Evolutionary conservation across 1,140 invertebrate genomes (phyloP).

Genomic region (Meloidogyne hapla): DNA sequence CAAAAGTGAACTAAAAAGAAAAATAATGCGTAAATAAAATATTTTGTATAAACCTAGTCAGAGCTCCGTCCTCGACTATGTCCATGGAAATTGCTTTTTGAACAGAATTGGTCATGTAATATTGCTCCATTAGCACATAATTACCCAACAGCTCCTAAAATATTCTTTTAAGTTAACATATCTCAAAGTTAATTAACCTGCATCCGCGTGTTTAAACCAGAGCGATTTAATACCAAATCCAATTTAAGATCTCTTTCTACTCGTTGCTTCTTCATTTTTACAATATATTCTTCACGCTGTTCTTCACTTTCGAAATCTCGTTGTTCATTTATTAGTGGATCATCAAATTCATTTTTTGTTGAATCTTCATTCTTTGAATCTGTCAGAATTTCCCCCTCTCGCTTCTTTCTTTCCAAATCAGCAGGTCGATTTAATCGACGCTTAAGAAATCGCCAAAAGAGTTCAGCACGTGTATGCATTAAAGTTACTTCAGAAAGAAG

Average conservation of each 20-base stretch:
- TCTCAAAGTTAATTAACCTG: constrained; percentile 29
- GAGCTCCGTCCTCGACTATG: constrained; percentile 71
- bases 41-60: constrained; percentile 68
- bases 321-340: constrained; percentile 15
- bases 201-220: constrained; percentile 46
- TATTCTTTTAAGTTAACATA: background rate
- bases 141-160: constrained; percentile 81
- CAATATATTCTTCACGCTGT: constrained; percentile 32
- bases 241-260: constrained; percentile 72
- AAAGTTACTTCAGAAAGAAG: constrained; percentile 85
- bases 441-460: constrained; percentile 85
- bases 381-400: background rate
- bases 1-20: constrained; percentile 75
- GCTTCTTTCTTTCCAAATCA: background rate
- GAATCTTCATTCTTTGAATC: background rate
- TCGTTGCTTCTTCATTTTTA: constrained; percentile 65
- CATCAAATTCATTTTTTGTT: background rate
- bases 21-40: background rate
- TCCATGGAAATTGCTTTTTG: constrained; percentile 89
- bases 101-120: constrained; percentile 92
- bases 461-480: constrained; percentile 82
- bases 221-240: constrained; percentile 47
- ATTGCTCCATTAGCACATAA: constrained; percentile 89
- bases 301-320: constrained; percentile 41
- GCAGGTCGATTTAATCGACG: constrained; percentile 72